These are phyloP conservation scores for Coendou prehensilis DNA, from an alignment of 2,797 vertebrate species.

Conservation along the genomic window DNA sequence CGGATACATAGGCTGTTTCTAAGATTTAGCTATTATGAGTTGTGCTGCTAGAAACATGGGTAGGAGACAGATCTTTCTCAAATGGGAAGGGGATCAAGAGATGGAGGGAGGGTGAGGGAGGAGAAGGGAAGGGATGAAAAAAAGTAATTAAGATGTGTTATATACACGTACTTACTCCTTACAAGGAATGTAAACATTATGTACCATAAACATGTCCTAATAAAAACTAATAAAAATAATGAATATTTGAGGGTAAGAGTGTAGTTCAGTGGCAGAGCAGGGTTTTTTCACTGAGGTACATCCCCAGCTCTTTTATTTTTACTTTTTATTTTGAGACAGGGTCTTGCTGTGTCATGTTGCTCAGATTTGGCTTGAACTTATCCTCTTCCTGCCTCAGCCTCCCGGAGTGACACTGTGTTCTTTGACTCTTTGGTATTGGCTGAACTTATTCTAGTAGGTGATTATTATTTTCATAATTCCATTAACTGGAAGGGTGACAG, in stretches of 20 bases:
- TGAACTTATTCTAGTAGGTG: not conserved
- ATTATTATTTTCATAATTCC: not conserved
- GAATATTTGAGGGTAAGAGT: not conserved
- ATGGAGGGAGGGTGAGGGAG: not conserved
- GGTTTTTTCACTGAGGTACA: not conserved
- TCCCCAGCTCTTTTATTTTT: not conserved
- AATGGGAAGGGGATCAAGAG: not conserved
- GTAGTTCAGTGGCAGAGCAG: not conserved
- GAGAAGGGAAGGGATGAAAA: not conserved
- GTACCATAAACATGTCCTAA: not conserved
- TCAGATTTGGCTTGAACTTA: not conserved
- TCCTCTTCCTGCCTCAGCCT: not conserved
- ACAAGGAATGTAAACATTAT: not conserved
- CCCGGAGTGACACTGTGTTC: not conserved
- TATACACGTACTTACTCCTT: not conserved
- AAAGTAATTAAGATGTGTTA: not conserved
- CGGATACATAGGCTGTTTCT: not conserved
- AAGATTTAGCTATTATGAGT: not conserved
- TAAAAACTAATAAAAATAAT: not conserved
- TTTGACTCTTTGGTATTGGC: not conserved
- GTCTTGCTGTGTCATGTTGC: not conserved
- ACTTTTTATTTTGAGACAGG: not conserved
- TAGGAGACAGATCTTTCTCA: not conserved
- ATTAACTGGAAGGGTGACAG: not conserved
- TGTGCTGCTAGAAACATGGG: not conserved